A percentile compares a stretch with the other conserved stretches of the same genome.
These are phyloP conservation scores for Orientallactaga bullata DNA, from an alignment of 2,113 vertebrate species.

Conservation along the genomic window DNA sequence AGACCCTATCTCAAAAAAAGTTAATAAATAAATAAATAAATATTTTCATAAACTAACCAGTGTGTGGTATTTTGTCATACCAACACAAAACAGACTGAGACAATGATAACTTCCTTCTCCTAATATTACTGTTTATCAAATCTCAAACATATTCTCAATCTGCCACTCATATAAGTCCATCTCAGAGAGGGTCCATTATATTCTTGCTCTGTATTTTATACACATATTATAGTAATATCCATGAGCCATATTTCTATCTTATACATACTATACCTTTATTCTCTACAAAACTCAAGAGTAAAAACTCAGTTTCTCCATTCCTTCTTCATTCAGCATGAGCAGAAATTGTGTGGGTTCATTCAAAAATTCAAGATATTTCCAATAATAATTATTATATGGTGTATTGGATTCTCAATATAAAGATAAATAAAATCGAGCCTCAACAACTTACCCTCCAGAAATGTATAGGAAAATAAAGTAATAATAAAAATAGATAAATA, in stretches of 20 bases:
- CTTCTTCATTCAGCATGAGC: neutral
- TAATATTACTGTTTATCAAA: neutral
- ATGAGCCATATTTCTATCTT: neutral
- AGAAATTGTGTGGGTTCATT: neutral
- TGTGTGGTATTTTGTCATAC: neutral
- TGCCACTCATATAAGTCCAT: neutral
- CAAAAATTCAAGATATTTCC: constrained; percentile 32
- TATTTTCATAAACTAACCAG: neutral
- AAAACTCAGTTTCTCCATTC: neutral
- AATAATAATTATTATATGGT: neutral
- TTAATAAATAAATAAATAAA: no score
- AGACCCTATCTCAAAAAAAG: no score
- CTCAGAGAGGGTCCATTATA: neutral
- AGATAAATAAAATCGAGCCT: constrained; percentile 15
- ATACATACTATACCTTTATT: neutral
- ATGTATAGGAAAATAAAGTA: neutral
- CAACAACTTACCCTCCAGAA: constrained; percentile 21
- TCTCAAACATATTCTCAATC: neutral
- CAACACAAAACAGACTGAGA: neutral
- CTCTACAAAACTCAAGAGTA: neutral
- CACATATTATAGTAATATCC: neutral
- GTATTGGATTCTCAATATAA: neutral
- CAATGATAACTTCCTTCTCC: neutral
- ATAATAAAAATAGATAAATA: constrained; percentile 39
- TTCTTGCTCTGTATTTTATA: neutral